Base-by-base conservation (phyloP, 2,888 invertebrate species). In the Cataglyphis livida region DNA sequence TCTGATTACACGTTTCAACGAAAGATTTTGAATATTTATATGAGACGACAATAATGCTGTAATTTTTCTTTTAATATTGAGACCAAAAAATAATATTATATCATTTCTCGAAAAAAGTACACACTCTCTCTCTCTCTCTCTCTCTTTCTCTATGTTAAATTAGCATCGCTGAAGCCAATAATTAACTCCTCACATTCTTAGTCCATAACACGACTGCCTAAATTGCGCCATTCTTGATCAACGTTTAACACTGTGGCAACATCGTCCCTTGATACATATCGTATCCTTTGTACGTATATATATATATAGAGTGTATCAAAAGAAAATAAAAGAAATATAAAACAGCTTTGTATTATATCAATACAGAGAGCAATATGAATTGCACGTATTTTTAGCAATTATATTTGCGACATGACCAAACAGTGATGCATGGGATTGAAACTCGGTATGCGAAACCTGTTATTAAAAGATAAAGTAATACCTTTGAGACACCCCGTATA, bases 181-280 rank as follows among this genome's bases (percentile, higher is more conserved):
- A 79, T 79, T 70, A 28, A 7, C 44, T 59, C 61, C n/a, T 51
- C 51, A 51, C 70, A 79, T 70, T 70, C 78, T 70, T 35, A 61
- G 59, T 79, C 70, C 70, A 70, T 79, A 61, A 79, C 70, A 70
- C 21, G 59, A 7, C 35, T 59, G 78, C 44, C 70, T 70, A 79
- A 79, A 79, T 70, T 79, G 70, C 59, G 70, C 70, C 70, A 59
- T 70, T 70, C 70, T 70, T 79, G 59, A 79, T 79, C 78, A 79
- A 79, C 44, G 78, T 79, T 35, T 38, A 48, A 70, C 70, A 59
- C 32, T 70, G 78, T 70, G 32, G 21, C 44, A 70, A 21, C 83
- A 51, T 61, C 62, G 68, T 78, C 51, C 54, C 73, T 78, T 73
- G 76, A 68, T 78, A 41, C 57, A 28, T 28, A 78, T 79, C 62